Percentiles rank a stretch among this genome's conserved stretches.
These are phyloP conservation scores for Procavia capensis DNA, from an alignment of 2,113 vertebrate species.

Conservation along the genomic window DNA sequence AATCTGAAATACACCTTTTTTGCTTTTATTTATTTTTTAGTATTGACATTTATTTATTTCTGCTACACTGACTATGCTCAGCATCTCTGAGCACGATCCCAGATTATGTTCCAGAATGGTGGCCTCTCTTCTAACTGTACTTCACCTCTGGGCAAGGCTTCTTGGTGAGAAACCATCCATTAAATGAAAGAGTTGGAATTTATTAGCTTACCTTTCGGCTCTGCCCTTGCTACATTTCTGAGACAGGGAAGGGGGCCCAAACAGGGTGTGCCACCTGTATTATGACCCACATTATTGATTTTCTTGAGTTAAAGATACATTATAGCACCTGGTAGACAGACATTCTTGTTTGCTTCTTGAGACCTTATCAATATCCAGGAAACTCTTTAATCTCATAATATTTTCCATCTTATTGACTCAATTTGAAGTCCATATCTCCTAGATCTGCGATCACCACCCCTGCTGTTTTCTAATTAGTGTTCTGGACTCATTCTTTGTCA, in stretches of 20 bases:
- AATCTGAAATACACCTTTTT: too few species aligned
- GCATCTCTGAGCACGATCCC: too few species aligned
- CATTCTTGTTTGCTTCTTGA: background rate
- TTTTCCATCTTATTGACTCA: background rate
- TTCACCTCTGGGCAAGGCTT: too few species aligned
- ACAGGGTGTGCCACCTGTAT: background rate
- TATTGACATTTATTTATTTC: too few species aligned
- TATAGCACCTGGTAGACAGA: background rate
- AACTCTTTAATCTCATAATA: background rate
- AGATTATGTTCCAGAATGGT: too few species aligned
- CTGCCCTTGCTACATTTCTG: too few species aligned
- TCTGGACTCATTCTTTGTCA: background rate
- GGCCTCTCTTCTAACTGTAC: too few species aligned
- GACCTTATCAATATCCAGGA: background rate
- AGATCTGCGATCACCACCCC: background rate
- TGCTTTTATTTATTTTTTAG: too few species aligned
- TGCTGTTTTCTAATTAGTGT: background rate
- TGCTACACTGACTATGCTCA: too few species aligned
- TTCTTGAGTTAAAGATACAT: background rate
- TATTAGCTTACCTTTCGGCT: too few species aligned
- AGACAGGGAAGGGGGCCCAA: background rate
- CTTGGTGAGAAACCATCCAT: too few species aligned
- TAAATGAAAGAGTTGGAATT: too few species aligned
- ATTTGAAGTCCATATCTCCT: background rate
- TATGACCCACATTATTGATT: background rate